Conservation (phyloP, 2,113 vertebrate species). For the Eurypyga helias region DNA sequence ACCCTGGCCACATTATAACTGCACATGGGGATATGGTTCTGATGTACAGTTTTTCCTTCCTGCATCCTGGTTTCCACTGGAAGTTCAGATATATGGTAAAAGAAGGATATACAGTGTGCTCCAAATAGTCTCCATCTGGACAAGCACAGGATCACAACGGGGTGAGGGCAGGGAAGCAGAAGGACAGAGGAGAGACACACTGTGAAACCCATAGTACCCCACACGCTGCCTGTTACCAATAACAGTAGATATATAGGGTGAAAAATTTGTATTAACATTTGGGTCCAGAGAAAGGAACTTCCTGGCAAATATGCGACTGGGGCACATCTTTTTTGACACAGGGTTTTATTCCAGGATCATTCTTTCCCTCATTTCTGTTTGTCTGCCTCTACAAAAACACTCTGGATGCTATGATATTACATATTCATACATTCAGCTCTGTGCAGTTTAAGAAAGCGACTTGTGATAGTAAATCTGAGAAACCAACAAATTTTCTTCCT, state of each 20-base stretch:
- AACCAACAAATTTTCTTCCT: background rate
- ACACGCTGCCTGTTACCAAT: background rate
- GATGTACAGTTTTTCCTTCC: background rate
- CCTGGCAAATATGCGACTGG: background rate
- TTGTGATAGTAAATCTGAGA: background rate
- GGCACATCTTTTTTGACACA: background rate
- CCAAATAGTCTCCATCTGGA: background rate
- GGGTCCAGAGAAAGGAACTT: background rate
- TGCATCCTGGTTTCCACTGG: background rate
- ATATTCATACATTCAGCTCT: background rate
- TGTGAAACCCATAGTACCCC: background rate
- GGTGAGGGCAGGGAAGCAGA: background rate
- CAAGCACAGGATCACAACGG: background rate
- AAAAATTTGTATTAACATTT: background rate
- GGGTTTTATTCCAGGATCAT: background rate
- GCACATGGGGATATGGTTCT: background rate
- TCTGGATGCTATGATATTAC: background rate
- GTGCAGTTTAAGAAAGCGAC: background rate
- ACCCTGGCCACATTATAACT: background rate
- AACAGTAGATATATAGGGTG: background rate
- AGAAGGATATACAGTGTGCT: background rate
- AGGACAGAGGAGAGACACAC: background rate
- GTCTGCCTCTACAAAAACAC: background rate
- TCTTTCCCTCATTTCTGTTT: background rate
- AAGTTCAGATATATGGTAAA: background rate